Conservation (phyloP, 2,888 invertebrate genomes). For the Noctua pronuba region DNA sequence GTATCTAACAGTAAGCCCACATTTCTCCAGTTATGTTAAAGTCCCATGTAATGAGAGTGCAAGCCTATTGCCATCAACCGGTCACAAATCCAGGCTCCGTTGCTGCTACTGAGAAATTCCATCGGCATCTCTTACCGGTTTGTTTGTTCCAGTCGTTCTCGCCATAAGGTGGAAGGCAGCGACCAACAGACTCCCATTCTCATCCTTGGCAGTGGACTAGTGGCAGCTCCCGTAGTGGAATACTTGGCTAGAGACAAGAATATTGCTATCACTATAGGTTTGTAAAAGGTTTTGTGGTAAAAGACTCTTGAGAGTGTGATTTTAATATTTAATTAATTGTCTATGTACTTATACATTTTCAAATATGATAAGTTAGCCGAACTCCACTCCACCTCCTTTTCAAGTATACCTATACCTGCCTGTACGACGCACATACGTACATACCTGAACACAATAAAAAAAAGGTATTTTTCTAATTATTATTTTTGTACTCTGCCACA, state of each 20-base stretch:
- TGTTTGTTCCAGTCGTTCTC: constrained; percentile 89
- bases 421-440: no score
- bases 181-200: constrained; percentile 94
- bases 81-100: not conserved
- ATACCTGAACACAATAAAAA: no score
- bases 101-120: not conserved
- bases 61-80: not conserved
- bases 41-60: not conserved
- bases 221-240: constrained; percentile 98
- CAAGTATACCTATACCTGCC: not conserved
- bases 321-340: not conserved
- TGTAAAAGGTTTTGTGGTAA: constrained; percentile 31
- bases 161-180: constrained; percentile 93
- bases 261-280: constrained; percentile 95
- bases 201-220: constrained; percentile 98
- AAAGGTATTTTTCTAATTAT: no score
- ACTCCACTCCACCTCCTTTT: not conserved
- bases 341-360: no score
- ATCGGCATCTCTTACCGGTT: not conserved
- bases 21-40: not conserved
- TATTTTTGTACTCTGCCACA: no score
- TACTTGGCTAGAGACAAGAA: constrained; percentile 96
- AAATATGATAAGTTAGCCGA: not conserved
- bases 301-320: not conserved
- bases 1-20: no score